Percentiles rank a stretch among this genome's conserved stretches.
These are phyloP conservation scores for Neodontobutis hainanensis DNA, from an alignment of 2,113 vertebrate species.

Conservation along the genomic window DNA sequence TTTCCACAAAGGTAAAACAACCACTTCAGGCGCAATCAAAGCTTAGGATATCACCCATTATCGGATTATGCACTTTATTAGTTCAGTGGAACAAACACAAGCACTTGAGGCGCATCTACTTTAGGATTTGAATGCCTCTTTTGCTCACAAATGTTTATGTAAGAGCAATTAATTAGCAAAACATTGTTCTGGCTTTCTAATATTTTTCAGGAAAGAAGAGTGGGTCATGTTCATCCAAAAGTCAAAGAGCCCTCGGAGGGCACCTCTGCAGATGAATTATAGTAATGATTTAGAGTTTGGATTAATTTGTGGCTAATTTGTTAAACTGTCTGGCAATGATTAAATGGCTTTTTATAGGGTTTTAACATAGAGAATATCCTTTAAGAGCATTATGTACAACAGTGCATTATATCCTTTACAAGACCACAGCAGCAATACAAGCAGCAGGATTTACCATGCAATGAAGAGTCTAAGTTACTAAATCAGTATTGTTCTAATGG, in stretches of 20 bases:
- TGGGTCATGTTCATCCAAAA: constrained; percentile 30
- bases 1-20: constrained; percentile 75
- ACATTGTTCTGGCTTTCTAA: constrained; percentile 36
- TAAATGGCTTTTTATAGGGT: constrained; percentile 46
- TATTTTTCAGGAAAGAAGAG: constrained; percentile 27
- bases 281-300: constrained; percentile 62
- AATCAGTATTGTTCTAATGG: too few relatives aligned
- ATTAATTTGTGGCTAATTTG: constrained; percentile 70
- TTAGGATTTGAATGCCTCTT: constrained; percentile 48
- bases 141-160: constrained; percentile 42
- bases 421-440: constrained; percentile 1
- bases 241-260: constrained; percentile 60
- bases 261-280: constrained; percentile 58
- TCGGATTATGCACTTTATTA: constrained; percentile 75
- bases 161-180: constrained; percentile 50
- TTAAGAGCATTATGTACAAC: constrained; percentile 50
- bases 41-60: constrained; percentile 67
- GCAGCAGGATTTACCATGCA: background rate
- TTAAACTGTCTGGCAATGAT: constrained; percentile 65
- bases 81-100: constrained; percentile 69
- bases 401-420: constrained; percentile 29
- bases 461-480: background rate
- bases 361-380: constrained; percentile 51
- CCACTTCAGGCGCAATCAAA: constrained; percentile 69
- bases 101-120: constrained; percentile 64